Base-by-base conservation (phyloP, 2,113 vertebrate genomes). In the Dolichallabes microphthalmus region DNA sequence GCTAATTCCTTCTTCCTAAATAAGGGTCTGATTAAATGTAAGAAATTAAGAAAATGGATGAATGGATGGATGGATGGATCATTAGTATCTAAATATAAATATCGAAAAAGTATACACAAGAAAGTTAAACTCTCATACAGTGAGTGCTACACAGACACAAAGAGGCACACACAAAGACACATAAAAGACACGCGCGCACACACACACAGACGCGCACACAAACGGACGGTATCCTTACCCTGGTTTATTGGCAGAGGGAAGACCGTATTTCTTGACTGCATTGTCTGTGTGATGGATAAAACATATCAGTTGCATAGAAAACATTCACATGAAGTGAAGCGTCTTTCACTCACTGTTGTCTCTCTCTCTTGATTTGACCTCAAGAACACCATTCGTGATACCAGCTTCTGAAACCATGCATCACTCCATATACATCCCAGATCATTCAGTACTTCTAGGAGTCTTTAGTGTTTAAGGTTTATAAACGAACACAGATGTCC, bases 181-280 rank as follows among this genome's bases (percentile, higher is more conserved):
- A 52, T 9, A 76, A n/a, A n/a, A n/a, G n/a, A n/a, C n/a, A n/a
- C n/a, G n/a, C 58, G 17, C n/a, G 8, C 35, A 64, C 79, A 80
- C 12, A 27, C 58, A 66, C 7, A 8, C 17, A 39, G 27, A 50
- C 11, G 32, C 17, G 35, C 6, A 22, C 32, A 35, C 32, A 35
- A 35, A 35, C 32, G 32, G n/a, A 27, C 22, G 53, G 22, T 60
- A 19, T 4, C 13, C 96, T 96, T 95, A 98, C 97, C 97, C 94
- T 50, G 91, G 76, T 92, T 93, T 96, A 89, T 91, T 90, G 90
- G 91, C 91, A 76, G 94, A 93, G 11, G 92, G 92, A 71, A 95
- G 90, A 61, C 88, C 91, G 86, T 88, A 94, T 82, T 93, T 96
- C 93, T 93, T 96, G 86, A 91, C 89, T 82, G 92, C 83, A 86